Percentiles rank a stretch among this genome's conserved stretches.
phyloP scores from a whole-genome alignment of 2,888 invertebrate species.

The Formica aserva region DNA sequence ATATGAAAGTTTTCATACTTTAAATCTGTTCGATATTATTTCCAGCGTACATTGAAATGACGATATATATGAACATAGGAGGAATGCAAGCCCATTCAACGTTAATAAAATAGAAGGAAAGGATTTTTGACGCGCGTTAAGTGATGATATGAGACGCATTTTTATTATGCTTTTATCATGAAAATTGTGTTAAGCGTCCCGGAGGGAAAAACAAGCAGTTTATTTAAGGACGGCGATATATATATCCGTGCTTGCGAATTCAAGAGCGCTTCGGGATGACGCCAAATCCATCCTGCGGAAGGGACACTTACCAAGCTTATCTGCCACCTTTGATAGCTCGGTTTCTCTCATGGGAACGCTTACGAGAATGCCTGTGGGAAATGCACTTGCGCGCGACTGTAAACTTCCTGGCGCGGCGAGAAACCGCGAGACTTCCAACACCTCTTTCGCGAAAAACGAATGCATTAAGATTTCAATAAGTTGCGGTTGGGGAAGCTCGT shows the following conservation, averaged over 20 bases:
- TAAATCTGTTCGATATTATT: conserved; percentile 1
- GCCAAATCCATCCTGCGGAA: neutral
- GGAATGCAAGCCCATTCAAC: neutral
- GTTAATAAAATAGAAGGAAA: neutral
- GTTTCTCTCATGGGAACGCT: conserved; percentile 30
- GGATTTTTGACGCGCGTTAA: neutral
- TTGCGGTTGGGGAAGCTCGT: conserved; percentile 16
- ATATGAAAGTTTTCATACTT: neutral
- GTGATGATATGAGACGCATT: neutral
- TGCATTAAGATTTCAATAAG: conserved; percentile 47
- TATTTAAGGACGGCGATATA: neutral
- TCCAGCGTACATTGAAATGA: neutral
- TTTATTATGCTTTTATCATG: neutral
- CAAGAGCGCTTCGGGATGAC: neutral
- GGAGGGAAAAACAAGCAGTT: neutral
- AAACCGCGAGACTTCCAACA: conserved; percentile 21
- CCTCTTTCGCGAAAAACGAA: conserved; percentile 32
- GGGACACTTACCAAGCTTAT: conserved; percentile 38
- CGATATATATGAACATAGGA: neutral
- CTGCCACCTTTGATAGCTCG: conserved; percentile 52
- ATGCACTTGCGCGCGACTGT: conserved; percentile 30
- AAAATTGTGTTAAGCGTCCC: conserved; percentile 26
- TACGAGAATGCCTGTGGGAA: conserved; percentile 15
- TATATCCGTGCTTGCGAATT: neutral
- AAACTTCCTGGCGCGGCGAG: conserved; percentile 24